Conservation (phyloP, 2,888 invertebrate species). For the Smittia aterrima region DNA sequence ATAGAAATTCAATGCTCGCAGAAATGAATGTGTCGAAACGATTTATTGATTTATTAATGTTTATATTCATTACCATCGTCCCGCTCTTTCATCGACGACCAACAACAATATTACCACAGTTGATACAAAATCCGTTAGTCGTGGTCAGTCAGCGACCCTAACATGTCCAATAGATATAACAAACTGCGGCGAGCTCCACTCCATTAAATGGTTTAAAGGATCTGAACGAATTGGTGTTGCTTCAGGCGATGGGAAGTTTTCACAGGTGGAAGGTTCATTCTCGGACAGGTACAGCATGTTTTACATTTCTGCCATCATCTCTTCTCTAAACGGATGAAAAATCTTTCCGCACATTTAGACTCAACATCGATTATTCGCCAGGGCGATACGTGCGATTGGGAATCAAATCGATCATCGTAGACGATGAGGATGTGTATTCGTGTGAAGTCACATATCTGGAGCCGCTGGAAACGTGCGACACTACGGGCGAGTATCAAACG, state of each 20-base stretch:
- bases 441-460: constrained; percentile 77
- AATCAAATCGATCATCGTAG: constrained; percentile 57
- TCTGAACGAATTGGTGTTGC: constrained; percentile 54
- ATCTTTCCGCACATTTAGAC: constrained; percentile 44
- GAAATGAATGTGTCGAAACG: constrained; percentile 14
- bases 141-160: constrained; percentile 58
- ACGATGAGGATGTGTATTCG: constrained; percentile 73
- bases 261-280: constrained; percentile 51
- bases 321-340: neutral
- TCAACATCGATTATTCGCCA: constrained; percentile 49
- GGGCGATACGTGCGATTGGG: constrained; percentile 47
- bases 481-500: constrained; percentile 66
- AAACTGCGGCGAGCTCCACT: constrained; percentile 71
- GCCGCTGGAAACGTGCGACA: constrained; percentile 71
- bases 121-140: constrained; percentile 50
- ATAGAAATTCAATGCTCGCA: constrained; percentile 14
- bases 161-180: constrained; percentile 67
- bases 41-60: constrained; percentile 38
- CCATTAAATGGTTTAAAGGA: constrained; percentile 76
- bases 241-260: constrained; percentile 52
- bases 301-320: neutral
- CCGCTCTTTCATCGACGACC: neutral
- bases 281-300: constrained; percentile 48
- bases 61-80: constrained; percentile 19
- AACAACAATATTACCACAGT: constrained; percentile 44